phyloP scores from a whole-genome alignment of 2,888 invertebrate genomes.

The Leucoptera coffeella region DNA sequence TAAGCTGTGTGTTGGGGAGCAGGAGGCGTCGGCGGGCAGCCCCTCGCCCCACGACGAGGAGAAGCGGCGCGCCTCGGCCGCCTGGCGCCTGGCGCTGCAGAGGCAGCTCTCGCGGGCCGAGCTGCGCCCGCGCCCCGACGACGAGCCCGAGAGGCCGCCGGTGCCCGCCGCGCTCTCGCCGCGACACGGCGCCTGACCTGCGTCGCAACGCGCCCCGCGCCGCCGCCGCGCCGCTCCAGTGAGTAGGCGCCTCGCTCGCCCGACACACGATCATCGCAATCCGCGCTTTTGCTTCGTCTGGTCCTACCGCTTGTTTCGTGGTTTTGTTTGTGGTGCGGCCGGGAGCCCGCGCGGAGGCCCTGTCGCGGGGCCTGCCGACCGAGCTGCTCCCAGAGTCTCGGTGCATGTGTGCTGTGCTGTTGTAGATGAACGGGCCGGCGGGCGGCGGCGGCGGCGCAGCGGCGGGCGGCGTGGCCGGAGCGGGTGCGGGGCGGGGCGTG shows the following conservation, averaged over 20 bases:
- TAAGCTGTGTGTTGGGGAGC: too few relatives aligned
- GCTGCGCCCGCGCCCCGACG: constrained; percentile 3
- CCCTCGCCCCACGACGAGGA: constrained; percentile 10
- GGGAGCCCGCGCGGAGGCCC: too few relatives aligned
- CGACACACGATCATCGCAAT: too few relatives aligned
- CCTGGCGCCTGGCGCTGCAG: constrained; percentile 15
- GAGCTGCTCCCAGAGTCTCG: neutral
- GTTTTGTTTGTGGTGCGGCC: too few relatives aligned
- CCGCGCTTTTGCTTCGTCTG: too few relatives aligned
- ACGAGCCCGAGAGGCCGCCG: constrained; percentile 20
- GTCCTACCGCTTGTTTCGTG: too few relatives aligned
- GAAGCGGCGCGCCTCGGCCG: constrained; percentile 12
- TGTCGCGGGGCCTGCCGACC: neutral
- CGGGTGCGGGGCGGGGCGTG: constrained; percentile 29
- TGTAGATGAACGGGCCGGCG: constrained; percentile 23
- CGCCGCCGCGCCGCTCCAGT: constrained; percentile 20
- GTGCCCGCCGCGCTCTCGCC: constrained; percentile 11
- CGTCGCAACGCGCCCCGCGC: constrained; percentile 10
- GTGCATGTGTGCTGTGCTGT: constrained; percentile 9
- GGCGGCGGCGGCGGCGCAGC: constrained; percentile 21
- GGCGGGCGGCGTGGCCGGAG: constrained; percentile 52
- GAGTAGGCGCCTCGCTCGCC: neutral
- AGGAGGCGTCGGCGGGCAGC: constrained; percentile 11
- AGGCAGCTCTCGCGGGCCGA: too few relatives aligned
- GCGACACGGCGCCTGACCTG: constrained; percentile 7